A percentile compares a stretch with the other conserved stretches of the same genome.
Evolutionary conservation across 1,140 invertebrate species (phyloP).

Genomic region (Drosophila rufa): DNA sequence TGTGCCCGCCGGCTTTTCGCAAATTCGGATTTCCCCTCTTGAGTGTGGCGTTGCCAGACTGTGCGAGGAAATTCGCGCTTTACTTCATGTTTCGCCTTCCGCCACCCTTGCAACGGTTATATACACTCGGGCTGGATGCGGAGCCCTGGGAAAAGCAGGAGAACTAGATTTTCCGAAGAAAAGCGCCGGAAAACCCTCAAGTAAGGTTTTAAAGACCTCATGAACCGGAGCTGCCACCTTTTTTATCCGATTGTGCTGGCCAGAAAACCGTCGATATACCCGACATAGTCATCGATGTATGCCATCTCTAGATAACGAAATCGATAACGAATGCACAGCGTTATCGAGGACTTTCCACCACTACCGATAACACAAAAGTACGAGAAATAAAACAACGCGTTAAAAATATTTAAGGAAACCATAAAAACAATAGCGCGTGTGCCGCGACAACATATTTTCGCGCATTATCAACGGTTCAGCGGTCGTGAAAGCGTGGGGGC

Average conservation of each 20-base stretch:
- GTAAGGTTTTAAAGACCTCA: background rate
- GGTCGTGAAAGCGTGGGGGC: constrained; percentile 9
- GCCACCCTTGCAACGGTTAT: too few relatives aligned
- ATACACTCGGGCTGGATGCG: too few relatives aligned
- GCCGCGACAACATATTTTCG: constrained; percentile 24
- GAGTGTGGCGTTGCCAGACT: background rate
- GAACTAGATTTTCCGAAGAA: background rate
- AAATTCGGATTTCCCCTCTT: background rate
- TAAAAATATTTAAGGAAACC: constrained; percentile 27
- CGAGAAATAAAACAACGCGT: constrained; percentile 24
- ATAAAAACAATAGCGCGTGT: constrained; percentile 48
- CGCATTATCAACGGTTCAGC: constrained; percentile 12
- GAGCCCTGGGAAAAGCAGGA: too few relatives aligned
- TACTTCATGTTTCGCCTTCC: too few relatives aligned
- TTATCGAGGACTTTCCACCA: background rate
- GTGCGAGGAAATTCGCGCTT: background rate
- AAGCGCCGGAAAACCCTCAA: background rate
- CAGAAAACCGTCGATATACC: too few relatives aligned
- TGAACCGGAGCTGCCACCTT: background rate
- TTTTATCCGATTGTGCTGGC: too few relatives aligned
- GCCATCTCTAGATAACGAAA: background rate
- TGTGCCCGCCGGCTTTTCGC: too few relatives aligned
- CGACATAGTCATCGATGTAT: background rate
- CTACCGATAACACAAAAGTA: constrained; percentile 8
- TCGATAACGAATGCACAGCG: background rate